A percentile compares a stretch with the other conserved stretches of the same genome.
phyloP scores from a whole-genome alignment of 2,888 invertebrate species.

The Agriopis marginaria region DNA sequence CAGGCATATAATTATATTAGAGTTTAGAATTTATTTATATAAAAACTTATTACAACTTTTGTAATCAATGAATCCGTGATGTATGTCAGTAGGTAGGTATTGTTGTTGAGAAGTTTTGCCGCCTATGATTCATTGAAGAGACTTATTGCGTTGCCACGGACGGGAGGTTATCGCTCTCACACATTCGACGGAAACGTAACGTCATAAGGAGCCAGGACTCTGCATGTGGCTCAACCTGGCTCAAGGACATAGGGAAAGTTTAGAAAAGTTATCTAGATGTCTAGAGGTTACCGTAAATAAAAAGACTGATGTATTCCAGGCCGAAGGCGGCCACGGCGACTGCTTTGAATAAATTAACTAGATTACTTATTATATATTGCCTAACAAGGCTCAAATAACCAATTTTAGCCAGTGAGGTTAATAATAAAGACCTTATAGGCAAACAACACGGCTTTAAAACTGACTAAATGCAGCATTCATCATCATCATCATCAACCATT shows the following conservation, averaged over 20 bases:
- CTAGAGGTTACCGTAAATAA: not conserved
- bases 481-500: too few relatives aligned
- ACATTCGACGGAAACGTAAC: slow-evolving; percentile 65
- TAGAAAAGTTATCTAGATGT: not conserved
- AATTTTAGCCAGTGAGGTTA: too few relatives aligned
- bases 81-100: slow-evolving; percentile 4
- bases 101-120: slow-evolving; percentile 34
- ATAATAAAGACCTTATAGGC: too few relatives aligned
- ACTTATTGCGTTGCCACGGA: slow-evolving; percentile 67
- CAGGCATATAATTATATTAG: too few relatives aligned
- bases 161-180: slow-evolving; percentile 76
- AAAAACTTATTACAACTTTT: not conserved
- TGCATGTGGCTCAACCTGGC: slow-evolving; percentile 17
- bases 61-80: not conserved
- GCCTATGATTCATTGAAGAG: slow-evolving; percentile 68
- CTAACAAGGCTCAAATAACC: too few relatives aligned
- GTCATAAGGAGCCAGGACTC: slow-evolving; percentile 46
- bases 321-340: too few relatives aligned
- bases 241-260: slow-evolving; percentile 19
- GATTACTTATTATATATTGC: too few relatives aligned
- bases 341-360: too few relatives aligned
- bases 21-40: too few relatives aligned
- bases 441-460: too few relatives aligned
- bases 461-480: too few relatives aligned
- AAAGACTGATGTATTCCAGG: not conserved